Conservation (phyloP, 53 echinoderm and acorn worm genomes). For the Apostichopus leukothele region DNA sequence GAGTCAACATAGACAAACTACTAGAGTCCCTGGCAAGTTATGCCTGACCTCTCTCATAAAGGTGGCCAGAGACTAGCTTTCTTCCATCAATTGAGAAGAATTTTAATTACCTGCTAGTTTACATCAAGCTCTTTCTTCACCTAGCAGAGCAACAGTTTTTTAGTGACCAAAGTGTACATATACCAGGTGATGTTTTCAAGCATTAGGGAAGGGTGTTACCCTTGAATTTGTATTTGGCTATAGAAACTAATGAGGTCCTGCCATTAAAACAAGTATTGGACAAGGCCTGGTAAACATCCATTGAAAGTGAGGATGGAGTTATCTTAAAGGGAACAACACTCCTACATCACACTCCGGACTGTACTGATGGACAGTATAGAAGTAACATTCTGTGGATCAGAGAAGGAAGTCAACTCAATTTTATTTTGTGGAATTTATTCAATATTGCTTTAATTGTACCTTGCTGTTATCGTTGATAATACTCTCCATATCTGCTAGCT, state of each 20-base stretch:
- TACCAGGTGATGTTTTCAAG: not conserved
- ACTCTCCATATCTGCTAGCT: no score
- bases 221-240: not conserved
- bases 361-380: no score
- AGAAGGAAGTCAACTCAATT: no score
- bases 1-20: no score
- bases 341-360: no score
- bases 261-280: not conserved
- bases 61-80: not conserved
- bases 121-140: conserved; percentile 24
- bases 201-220: not conserved
- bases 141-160: conserved; percentile 5
- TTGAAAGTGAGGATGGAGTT: not conserved
- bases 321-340: not conserved
- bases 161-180: not conserved
- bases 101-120: conserved; percentile 27
- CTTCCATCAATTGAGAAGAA: not conserved
- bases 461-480: no score
- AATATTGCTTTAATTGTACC: no score
- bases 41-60: not conserved
- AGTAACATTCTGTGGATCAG: no score
- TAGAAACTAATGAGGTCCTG: not conserved
- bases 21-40: no score
- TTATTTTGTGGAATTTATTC: no score
- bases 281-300: not conserved